A percentile compares a stretch with the other conserved stretches of the same genome.
Evolutionary conservation across 1,140 invertebrate species (phyloP).

Genomic region (Hylyphantes graminicola): DNA sequence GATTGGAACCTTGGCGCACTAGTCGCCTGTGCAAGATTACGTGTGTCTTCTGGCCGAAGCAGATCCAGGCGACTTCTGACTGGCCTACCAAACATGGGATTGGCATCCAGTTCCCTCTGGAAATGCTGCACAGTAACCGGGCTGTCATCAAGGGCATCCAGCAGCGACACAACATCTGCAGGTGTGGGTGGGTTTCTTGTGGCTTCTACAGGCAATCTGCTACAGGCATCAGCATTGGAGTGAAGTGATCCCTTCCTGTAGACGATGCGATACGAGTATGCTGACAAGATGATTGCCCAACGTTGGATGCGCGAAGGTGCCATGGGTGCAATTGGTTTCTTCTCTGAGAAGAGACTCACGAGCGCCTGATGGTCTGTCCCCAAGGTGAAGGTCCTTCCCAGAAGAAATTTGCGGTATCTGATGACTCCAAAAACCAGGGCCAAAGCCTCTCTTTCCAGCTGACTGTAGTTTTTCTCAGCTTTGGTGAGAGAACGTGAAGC

Average conservation of each 20-base stretch:
- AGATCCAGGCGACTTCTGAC: conserved; percentile 26
- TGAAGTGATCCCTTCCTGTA: conserved; percentile 63
- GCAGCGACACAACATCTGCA: conserved; percentile 6
- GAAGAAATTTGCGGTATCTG: conserved; percentile 68
- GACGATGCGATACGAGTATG: conserved; percentile 66
- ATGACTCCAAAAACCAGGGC: conserved; percentile 68
- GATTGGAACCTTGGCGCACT: neutral
- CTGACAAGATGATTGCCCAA: conserved; percentile 66
- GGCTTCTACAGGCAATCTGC: conserved; percentile 61
- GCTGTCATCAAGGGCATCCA: conserved; percentile 30
- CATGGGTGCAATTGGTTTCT: conserved; percentile 64
- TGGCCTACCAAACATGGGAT: conserved; percentile 16
- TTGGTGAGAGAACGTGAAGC: conserved; percentile 1
- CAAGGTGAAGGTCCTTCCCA: conserved; percentile 68
- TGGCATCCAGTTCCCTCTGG: conserved; percentile 18
- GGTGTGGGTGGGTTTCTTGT: neutral
- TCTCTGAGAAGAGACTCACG: conserved; percentile 65
- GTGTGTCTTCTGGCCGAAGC: neutral
- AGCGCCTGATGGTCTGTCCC: conserved; percentile 70
- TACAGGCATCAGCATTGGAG: conserved; percentile 62
- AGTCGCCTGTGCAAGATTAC: neutral
- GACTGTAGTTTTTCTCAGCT: conserved; percentile 67
- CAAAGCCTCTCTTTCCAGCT: conserved; percentile 71
- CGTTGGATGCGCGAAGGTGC: conserved; percentile 66
- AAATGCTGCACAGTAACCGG: conserved; percentile 34